Conservation (phyloP, 2,113 vertebrate species). For the Genyomyrus donnyi region DNA sequence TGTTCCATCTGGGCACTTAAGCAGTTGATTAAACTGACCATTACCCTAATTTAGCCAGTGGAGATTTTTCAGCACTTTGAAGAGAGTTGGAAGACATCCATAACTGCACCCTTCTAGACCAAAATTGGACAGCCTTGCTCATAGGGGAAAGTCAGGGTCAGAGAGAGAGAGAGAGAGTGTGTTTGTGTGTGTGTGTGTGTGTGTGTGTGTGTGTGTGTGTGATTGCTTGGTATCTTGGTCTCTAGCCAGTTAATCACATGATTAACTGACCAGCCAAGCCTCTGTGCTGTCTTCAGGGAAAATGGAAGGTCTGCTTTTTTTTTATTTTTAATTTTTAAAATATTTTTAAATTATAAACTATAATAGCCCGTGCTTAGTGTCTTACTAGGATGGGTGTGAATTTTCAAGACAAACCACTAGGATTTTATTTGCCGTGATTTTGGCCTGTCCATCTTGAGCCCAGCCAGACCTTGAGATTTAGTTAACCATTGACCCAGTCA, state of each 20-base stretch:
- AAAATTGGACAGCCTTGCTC: background rate
- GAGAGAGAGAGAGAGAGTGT: background rate
- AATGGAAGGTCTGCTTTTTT: background rate
- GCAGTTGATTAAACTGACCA: background rate
- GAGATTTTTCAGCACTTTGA: background rate
- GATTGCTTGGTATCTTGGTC: background rate
- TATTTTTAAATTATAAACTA: background rate
- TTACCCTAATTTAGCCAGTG: background rate
- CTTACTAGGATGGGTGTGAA: background rate
- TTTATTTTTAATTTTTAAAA: background rate
- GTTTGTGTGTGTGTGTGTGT: background rate
- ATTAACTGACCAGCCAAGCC: background rate
- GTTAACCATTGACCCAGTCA: background rate
- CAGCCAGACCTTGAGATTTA: background rate
- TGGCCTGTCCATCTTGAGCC: background rate
- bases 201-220: background rate
- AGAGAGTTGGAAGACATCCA: background rate
- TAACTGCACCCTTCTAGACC: conserved; percentile 39
- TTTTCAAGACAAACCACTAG: background rate
- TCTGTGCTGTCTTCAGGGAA: background rate
- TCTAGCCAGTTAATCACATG: background rate
- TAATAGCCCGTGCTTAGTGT: background rate
- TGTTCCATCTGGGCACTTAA: conserved; percentile 4
- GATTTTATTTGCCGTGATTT: background rate
- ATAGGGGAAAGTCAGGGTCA: conserved; percentile 15